phyloP scores from a whole-genome alignment of 2,113 vertebrate genomes.

The Chaetodon trifascialis region DNA sequence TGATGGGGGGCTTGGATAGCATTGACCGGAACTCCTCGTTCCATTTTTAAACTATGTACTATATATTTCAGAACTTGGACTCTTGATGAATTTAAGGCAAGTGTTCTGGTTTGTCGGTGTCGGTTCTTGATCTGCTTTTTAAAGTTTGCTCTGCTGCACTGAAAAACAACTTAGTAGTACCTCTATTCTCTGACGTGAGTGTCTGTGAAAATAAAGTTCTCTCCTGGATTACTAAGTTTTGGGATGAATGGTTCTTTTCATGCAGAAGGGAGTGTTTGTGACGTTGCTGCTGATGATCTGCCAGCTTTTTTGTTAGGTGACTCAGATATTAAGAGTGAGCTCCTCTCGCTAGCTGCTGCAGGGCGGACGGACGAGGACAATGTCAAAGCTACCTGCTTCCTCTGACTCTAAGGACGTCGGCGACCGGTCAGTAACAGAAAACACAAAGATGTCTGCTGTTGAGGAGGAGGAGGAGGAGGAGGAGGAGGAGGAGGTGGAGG shows the following conservation, averaged over 20 bases:
- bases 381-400: constrained; percentile 48
- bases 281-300: constrained; percentile 44
- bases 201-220: constrained; percentile 40
- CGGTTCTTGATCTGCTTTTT: neutral
- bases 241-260: constrained; percentile 50
- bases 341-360: constrained; percentile 48
- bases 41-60: constrained; percentile 7
- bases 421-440: constrained; percentile 45
- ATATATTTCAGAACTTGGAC: constrained; percentile 46
- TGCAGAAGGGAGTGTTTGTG: constrained; percentile 21
- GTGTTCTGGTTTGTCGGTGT: constrained; percentile 25
- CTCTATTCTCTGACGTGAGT: constrained; percentile 30
- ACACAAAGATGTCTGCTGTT: constrained; percentile 5
- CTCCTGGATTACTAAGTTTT: constrained; percentile 34
- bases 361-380: constrained; percentile 44
- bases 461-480: neutral
- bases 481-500: neutral
- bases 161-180: constrained; percentile 41
- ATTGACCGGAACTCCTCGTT: constrained; percentile 8
- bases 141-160: neutral
- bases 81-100: constrained; percentile 67
- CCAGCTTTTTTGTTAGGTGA: constrained; percentile 30
- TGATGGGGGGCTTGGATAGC: constrained; percentile 23
- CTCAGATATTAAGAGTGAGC: constrained; percentile 37
- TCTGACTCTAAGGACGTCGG: constrained; percentile 33